These are phyloP conservation scores for Megalops cyprinoides DNA, from an alignment of 2,797 vertebrate species.

Conservation along the genomic window DNA sequence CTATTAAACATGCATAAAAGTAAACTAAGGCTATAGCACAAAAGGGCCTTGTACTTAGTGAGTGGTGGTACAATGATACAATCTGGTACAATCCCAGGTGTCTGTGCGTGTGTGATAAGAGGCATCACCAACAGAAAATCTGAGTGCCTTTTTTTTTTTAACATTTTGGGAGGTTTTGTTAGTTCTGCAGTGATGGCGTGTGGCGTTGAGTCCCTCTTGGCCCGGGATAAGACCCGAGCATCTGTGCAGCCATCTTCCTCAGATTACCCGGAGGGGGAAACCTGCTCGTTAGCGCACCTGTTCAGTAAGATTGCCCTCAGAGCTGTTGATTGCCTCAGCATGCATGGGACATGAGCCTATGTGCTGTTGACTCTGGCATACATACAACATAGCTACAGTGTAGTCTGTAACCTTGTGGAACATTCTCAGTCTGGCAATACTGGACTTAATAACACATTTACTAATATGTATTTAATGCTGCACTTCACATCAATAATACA, in stretches of 20 bases:
- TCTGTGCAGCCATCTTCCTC: background rate
- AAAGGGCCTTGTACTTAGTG: no score
- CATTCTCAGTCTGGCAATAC: no score
- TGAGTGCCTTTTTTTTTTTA: no score
- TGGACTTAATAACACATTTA: no score
- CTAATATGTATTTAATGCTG: no score
- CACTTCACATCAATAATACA: no score
- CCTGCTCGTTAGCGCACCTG: background rate
- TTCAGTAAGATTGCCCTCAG: background rate
- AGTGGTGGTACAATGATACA: background rate
- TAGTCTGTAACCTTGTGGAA: no score
- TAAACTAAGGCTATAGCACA: background rate
- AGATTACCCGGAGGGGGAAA: background rate
- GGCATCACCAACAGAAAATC: no score
- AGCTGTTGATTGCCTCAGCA: background rate
- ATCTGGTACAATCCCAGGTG: background rate
- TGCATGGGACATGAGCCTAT: background rate
- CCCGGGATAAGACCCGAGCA: background rate
- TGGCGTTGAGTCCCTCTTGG: background rate
- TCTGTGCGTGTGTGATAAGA: no score
- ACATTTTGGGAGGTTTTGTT: no score
- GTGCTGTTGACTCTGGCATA: no score
- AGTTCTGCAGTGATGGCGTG: background rate
- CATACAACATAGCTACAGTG: no score
- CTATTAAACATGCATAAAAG: conserved; percentile 5